A percentile compares a stretch with the other conserved stretches of the same genome.
Evolutionary conservation across 2,113 vertebrate species (phyloP).

Genomic region (Gila orcuttii): DNA sequence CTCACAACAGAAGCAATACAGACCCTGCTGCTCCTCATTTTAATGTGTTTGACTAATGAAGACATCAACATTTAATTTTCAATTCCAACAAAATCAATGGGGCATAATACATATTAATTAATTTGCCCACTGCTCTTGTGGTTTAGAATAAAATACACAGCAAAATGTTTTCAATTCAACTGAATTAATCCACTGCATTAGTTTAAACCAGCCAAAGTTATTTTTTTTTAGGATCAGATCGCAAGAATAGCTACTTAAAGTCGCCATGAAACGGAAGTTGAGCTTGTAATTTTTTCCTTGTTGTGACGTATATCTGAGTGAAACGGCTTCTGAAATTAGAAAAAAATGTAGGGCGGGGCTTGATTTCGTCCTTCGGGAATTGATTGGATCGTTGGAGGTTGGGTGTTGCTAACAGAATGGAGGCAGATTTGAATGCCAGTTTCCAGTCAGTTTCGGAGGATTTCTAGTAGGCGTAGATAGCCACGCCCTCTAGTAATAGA

Average conservation of each 20-base stretch:
- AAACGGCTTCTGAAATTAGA: too few relatives aligned
- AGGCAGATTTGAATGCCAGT: too few relatives aligned
- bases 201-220: neutral
- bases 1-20: neutral
- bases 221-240: neutral
- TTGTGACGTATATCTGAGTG: too few relatives aligned
- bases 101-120: slow-evolving; percentile 7
- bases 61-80: slow-evolving; percentile 2
- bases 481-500: too few relatives aligned
- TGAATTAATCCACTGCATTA: neutral
- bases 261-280: too few relatives aligned
- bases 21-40: neutral
- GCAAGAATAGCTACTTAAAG: neutral
- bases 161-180: neutral
- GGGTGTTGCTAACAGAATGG: too few relatives aligned
- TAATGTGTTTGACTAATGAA: slow-evolving; percentile 13
- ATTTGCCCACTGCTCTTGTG: neutral
- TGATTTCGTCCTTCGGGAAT: too few relatives aligned
- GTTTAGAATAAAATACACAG: neutral
- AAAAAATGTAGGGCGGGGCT: too few relatives aligned
- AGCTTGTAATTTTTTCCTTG: too few relatives aligned
- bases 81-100: slow-evolving; percentile 3
- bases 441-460: too few relatives aligned
- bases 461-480: too few relatives aligned
- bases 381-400: too few relatives aligned